These are phyloP conservation scores for Tricholauxania praeusta DNA, from an alignment of 2,888 invertebrate genomes.

Conservation along the genomic window DNA sequence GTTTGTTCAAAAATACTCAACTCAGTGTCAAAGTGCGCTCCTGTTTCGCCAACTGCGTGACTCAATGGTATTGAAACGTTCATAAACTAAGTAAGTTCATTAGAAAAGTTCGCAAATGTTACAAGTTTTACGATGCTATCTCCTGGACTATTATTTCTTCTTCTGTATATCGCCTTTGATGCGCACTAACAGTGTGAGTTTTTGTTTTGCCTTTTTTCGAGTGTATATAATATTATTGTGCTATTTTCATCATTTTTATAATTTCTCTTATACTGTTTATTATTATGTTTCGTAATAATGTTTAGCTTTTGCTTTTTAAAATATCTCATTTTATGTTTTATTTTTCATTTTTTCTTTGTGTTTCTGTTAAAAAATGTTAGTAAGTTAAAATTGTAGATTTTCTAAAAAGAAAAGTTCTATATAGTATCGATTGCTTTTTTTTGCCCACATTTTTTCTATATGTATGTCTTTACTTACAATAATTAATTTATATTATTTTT, in stretches of 20 bases:
- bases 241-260: constrained; percentile 11
- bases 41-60: too few relatives aligned
- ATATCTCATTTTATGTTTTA: constrained; percentile 24
- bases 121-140: too few relatives aligned
- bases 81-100: too few relatives aligned
- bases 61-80: too few relatives aligned
- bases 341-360: background rate
- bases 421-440: constrained; percentile 17
- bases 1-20: too few relatives aligned
- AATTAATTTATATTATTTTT: constrained; percentile 1
- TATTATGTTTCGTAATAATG: background rate
- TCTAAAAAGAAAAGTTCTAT: constrained; percentile 16
- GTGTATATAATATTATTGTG: constrained; percentile 6
- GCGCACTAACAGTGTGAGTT: too few relatives aligned
- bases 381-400: constrained; percentile 11
- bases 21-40: too few relatives aligned
- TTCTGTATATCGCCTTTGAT: too few relatives aligned
- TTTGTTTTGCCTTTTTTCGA: background rate
- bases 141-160: too few relatives aligned
- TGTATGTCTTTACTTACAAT: background rate
- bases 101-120: too few relatives aligned
- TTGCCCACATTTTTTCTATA: constrained; percentile 7
- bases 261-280: constrained; percentile 4
- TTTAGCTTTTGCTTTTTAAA: constrained; percentile 17
- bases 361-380: constrained; percentile 4